Evolutionary conservation across 2,797 vertebrate genomes (phyloP), one percentile per base, ranked within the genome.

Genomic region (Oreonectes daqikongensis): DNA sequence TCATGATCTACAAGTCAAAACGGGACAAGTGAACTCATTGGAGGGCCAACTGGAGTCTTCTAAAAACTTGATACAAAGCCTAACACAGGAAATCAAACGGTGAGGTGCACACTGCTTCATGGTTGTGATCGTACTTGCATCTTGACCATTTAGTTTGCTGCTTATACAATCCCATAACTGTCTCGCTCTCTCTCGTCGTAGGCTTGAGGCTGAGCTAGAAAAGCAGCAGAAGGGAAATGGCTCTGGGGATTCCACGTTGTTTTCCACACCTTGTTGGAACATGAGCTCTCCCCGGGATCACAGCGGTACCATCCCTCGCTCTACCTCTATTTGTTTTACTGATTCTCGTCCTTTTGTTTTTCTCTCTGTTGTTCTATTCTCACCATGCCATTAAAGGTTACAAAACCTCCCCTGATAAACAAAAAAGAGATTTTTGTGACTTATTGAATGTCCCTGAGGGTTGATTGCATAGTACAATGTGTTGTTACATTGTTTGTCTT

Each of bases 201-300:
- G 94, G 42, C 82, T 94, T 79, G 92, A 94, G 85, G 90, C 85
- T 4, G 92, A 94, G 81, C 87, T 94, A 48, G 93, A 94, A 83
- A 94, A 93, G 79, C 83, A 93, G 70, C 92, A 92, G 74, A 92
- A 89, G 78, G 87, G 84, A 80, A 90, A 68, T 83, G 77, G 79
- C 73, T 84, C 85, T 3, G 77, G 86, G 73, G 91, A 93, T n/a
- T 87, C 86, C 0, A 72, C 87, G 68, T 78, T 88, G 69, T 94
- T 92, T 85, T 91, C 91, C 70, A 92, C 92, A 78, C 93, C 93
- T 48, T 89, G 91, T 85, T 94, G 93, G 92, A 93, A 80, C 60
- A 76, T 85, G 78, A 69, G 85, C 73, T 90, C 90, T 1, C 89
- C 89, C 44, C 87, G 91, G 88, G 92, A 94, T 64, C 84, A 90